Percentiles rank a stretch among this genome's conserved stretches.
Evolutionary conservation across 2,888 invertebrate genomes (phyloP).

Genomic region (Parasteatoda lunata): DNA sequence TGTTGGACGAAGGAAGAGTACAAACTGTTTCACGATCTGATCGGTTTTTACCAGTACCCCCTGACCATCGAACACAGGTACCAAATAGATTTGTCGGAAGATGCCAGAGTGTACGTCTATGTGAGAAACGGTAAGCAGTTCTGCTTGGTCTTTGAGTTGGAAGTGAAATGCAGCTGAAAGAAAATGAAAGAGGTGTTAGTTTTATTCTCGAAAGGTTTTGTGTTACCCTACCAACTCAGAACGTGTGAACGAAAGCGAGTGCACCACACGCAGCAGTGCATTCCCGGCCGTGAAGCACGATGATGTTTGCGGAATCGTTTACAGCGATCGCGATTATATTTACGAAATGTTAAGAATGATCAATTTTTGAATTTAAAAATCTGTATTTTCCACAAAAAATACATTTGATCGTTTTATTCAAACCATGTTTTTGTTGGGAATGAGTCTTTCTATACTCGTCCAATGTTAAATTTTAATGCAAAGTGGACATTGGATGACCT

Average conservation of each 20-base stretch:
- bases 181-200: constrained; percentile 6
- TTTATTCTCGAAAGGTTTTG: background rate
- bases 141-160: constrained; percentile 32
- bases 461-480: too few species aligned
- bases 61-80: constrained; percentile 20
- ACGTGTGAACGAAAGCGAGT: constrained; percentile 18
- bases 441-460: too few species aligned
- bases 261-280: constrained; percentile 8
- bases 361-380: too few species aligned
- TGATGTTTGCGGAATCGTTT: constrained; percentile 23
- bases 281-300: constrained; percentile 22
- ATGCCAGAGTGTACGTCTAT: constrained; percentile 24
- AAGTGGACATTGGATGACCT: too few species aligned
- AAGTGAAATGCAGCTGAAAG: background rate
- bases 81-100: constrained; percentile 14
- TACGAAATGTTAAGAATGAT: constrained; percentile 32
- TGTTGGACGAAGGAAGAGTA: constrained; percentile 5
- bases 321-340: constrained; percentile 26
- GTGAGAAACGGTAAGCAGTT: background rate
- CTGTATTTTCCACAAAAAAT: too few species aligned
- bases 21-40: constrained; percentile 2
- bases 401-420: too few species aligned
- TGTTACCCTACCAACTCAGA: background rate
- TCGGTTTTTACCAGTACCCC: constrained; percentile 22
- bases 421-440: too few species aligned